phyloP scores from a whole-genome alignment of 2,888 invertebrate species.

The Cryptocephalus primarius region DNA sequence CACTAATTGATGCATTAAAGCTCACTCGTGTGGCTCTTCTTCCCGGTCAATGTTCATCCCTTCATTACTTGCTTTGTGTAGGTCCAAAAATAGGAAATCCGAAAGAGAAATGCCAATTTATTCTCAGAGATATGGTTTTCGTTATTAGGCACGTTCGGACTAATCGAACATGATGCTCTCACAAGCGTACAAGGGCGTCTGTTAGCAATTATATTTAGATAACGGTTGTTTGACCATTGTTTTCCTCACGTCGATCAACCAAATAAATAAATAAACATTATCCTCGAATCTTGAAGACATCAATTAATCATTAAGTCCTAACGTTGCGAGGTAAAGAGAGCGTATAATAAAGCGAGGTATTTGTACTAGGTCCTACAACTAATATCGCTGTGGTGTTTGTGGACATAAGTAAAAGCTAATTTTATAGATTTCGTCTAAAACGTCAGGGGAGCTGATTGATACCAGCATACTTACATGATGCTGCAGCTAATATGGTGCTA shows the following conservation, averaged over 20 bases:
- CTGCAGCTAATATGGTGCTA: too few relatives aligned
- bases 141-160: conserved; percentile 27
- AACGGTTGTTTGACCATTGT: background rate
- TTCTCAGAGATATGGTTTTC: conserved; percentile 30
- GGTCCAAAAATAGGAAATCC: conserved; percentile 30
- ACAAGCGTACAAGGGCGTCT: conserved; percentile 9
- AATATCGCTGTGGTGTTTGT: too few relatives aligned
- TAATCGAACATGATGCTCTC: conserved; percentile 18
- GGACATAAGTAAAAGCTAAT: too few relatives aligned
- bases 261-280: too few relatives aligned
- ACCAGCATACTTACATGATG: too few relatives aligned
- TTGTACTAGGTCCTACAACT: too few relatives aligned
- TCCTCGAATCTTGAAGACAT: too few relatives aligned
- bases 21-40: conserved; percentile 31
- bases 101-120: conserved; percentile 29
- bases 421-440: too few relatives aligned
- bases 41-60: conserved; percentile 27
- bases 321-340: too few relatives aligned
- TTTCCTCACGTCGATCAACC: background rate
- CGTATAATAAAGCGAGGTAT: too few relatives aligned
- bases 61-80: conserved; percentile 28
- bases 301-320: too few relatives aligned
- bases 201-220: conserved; percentile 25
- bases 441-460: too few relatives aligned
- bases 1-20: conserved; percentile 40